These are phyloP conservation scores for Myathropa florea DNA, from an alignment of 2,888 invertebrate species.

Conservation along the genomic window DNA sequence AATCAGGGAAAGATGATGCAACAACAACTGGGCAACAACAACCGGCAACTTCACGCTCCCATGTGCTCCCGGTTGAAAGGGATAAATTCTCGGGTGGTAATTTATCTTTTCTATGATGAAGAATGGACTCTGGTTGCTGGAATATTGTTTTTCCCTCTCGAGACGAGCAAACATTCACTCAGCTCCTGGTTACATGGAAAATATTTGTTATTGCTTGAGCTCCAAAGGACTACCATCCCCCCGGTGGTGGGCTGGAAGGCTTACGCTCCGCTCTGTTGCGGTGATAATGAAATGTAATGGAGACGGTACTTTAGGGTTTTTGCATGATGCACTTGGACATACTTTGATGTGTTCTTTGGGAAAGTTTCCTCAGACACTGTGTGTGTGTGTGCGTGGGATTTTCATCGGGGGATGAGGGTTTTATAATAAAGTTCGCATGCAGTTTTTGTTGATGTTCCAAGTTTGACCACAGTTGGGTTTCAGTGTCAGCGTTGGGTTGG, in stretches of 20 bases:
- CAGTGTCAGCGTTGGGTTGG: not conserved
- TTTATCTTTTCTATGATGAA: slow-evolving; percentile 71
- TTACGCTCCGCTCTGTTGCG: slow-evolving; percentile 5
- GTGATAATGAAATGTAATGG: slow-evolving; percentile 62
- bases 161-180: slow-evolving; percentile 29
- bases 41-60: slow-evolving; percentile 19
- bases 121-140: slow-evolving; percentile 64
- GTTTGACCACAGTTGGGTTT: not conserved
- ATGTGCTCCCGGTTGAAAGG: slow-evolving; percentile 61
- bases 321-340: slow-evolving; percentile 48
- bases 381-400: not conserved
- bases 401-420: not conserved
- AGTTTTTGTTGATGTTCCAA: slow-evolving; percentile 14
- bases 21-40: not conserved
- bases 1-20: not conserved
- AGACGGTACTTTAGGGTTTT: slow-evolving; percentile 50
- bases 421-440: slow-evolving; percentile 6
- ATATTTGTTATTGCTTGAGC: slow-evolving; percentile 61
- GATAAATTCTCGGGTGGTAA: slow-evolving; percentile 65
- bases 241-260: too few relatives aligned
- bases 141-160: slow-evolving; percentile 60
- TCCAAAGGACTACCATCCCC: not conserved
- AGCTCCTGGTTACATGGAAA: slow-evolving; percentile 41
- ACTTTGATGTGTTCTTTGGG: slow-evolving; percentile 50
- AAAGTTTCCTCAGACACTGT: slow-evolving; percentile 5